These are phyloP conservation scores for Patella vulgata DNA, from an alignment of 1,140 invertebrate genomes.

Conservation along the genomic window DNA sequence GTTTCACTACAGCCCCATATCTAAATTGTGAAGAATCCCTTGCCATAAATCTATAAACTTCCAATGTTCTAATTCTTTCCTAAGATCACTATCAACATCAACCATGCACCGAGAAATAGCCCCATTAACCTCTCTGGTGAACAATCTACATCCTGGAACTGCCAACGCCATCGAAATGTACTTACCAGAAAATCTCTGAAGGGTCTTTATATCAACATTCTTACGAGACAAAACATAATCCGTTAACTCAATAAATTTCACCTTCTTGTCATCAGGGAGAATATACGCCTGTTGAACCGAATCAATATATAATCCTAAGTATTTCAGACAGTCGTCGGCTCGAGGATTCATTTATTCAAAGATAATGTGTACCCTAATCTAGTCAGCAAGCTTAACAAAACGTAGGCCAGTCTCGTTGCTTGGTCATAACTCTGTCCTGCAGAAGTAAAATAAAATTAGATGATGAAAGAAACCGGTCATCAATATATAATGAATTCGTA, in stretches of 20 bases:
- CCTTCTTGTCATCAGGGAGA: constrained; percentile 25
- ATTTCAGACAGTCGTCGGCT: constrained; percentile 6
- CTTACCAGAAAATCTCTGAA: constrained; percentile 27
- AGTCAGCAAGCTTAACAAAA: no score
- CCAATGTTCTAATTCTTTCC: no score
- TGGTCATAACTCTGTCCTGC: no score
- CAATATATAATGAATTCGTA: constrained; percentile 29
- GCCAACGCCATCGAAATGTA: constrained; percentile 23
- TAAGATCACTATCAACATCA: no score
- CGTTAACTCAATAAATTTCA: constrained; percentile 16
- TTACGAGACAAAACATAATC: constrained; percentile 9
- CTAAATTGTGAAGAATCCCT: no score
- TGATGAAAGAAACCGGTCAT: constrained; percentile 24
- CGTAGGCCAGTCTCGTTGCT: no score
- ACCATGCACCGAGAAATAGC: constrained; percentile 11
- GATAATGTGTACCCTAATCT: no score
- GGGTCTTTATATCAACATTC: constrained; percentile 7
- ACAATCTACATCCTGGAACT: constrained; percentile 18
- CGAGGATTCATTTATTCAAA: constrained; percentile 12
- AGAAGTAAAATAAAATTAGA: no score
- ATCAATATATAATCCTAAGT: constrained; percentile 27
- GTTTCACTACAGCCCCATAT: no score
- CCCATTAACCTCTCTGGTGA: constrained; percentile 16
- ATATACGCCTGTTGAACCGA: constrained; percentile 19
- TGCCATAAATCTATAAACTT: no score